Evolutionary conservation across 2,113 vertebrate species (phyloP), one percentile per base, ranked within the genome.

Genomic region (Cololabis saira): DNA sequence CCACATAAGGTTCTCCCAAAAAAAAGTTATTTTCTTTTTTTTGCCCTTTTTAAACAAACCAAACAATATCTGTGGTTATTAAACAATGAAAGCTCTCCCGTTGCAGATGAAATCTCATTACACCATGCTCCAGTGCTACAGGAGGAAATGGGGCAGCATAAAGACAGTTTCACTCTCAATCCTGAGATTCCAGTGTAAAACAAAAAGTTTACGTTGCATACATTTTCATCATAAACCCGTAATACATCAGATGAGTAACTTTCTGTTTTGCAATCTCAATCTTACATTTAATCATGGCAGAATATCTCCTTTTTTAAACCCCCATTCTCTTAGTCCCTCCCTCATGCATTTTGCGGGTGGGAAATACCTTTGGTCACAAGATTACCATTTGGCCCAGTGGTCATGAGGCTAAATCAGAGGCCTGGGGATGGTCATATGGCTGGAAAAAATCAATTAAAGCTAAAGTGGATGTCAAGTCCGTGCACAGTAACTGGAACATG

Each of bases 301-400:
- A 56, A 12, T n/a, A 41, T 17, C 4, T 5, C 3, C 52, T 11
- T 40, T 21, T 48, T 45, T 30, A 30, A 47, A 56, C 41, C 24
- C 67, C 14, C 1, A 37, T 63, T 56, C n/a, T 68, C 9, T 41
- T 30, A 40, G 45, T 49, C 40, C 18, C 40, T 27, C 37, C 24
- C 40, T 22, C 22, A 12, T 27, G 24, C 37, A 50, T 66, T 51
- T 44, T 45, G 55, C 53, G n/a, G 27, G 52, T 50, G 42, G 58
- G 37, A 62, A 90, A 92, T 86, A 85, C 80, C 81, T 86, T 66
- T 50, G 77, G 82, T 90, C 93, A 93, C 88, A 91, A 90, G 91
- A 90, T 79, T 87, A 66, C 61, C 69, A 82, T 90, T 82, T 61
- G 15, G 41, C 53, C 63, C 65, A 18, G 62, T 37, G 73, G 85